Evolutionary conservation across 2,888 invertebrate genomes (phyloP), one percentile per base, ranked within the genome.

Genomic region (Chirona hameri): DNA sequence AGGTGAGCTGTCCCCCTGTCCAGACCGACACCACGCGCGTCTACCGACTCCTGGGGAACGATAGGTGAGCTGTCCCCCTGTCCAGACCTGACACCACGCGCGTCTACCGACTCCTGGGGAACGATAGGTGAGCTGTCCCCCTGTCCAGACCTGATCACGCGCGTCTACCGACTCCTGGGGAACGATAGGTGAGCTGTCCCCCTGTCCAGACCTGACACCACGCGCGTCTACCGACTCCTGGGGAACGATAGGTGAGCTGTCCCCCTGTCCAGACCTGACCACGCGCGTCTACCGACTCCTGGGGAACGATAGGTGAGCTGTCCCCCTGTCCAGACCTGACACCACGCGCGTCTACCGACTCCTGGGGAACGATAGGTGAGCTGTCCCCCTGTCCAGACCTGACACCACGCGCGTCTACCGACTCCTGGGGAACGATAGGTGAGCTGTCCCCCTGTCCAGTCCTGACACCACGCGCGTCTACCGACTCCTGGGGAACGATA

Each of bases 381-480:
- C n/a, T n/a, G n/a, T n/a, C n/a, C n/a, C n/a, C n/a, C n/a, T n/a
- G n/a, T n/a, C n/a, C n/a, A n/a, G n/a, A n/a, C n/a, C 93, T 85
- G 99, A 99, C 91, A 92, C 92, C 86, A 95, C 96, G 86, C 91
- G 97, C 87, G 93, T 93, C 76, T 99, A 98, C 90, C 91, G 95
- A 86, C 91, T 99, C 86, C 91, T 99, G 85, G 98, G 98, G 85
- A 94, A 95, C 86, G 99, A 99, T 90, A 97, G 97, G 98, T 97
- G 18, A 39, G 76, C 21, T 2, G 65, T 12, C 55, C 15, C 14
- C 4, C 55, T 12, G n/a, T 1, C 60, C 60, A 21, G 60, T 3
- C 24, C 24, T n/a, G 15, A 24, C 57, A 7, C 21, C 60, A 10
- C 60, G n/a, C 39, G 39, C 39, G 39, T 39, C 39, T 39, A 39